Evolutionary conservation across 2,113 vertebrate genomes (phyloP), one percentile per base, ranked within the genome.

Genomic region (Bujurquina vittata): DNA sequence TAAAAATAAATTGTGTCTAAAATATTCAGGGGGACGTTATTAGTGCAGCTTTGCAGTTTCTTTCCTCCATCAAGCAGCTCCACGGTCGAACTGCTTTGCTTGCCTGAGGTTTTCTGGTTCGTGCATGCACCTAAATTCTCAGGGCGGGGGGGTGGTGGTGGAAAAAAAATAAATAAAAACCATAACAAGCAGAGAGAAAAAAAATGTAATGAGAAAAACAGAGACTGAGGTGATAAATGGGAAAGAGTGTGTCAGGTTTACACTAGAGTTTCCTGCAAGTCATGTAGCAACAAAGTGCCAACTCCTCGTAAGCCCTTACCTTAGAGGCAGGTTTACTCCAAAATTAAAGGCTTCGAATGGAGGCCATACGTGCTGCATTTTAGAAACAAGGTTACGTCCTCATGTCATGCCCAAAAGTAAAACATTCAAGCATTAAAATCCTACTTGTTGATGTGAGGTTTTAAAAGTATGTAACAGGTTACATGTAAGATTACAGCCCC

Each of bases 1-100:
- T 91, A 94, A 93, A 95, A 90, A 95, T 95, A 95, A 95, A 95
- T 94, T 93, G 93, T 85, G 90, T 93, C 87, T 95, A 92, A 95
- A 96, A 95, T 95, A 95, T 95, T 95, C 93, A 95, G 81, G 69
- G 91, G 79, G 76, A 85, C 67, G 73, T 92, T 92, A 94, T 95
- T 94, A 94, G 82, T 73, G 89, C 83, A 88, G 89, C 80, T 92
- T 92, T 91, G 90, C 85, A 77, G 88, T 93, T 92, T 87, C 86
- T 75, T 77, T 80, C 83, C 86, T 84, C 84, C 35, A 22, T 73
- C 72, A 46, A 86, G 85, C 86, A 40, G 80, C 85, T 83, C 83
- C 81, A 88, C 49, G 77, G 84, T 85, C 43, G 33, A 89, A 79
- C 84, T 77, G 84, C 84, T 88, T 60, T 22, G 82, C 79, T 81